These are phyloP conservation scores for Encarsia formosa DNA, from an alignment of 2,888 invertebrate genomes.

Conservation along the genomic window DNA sequence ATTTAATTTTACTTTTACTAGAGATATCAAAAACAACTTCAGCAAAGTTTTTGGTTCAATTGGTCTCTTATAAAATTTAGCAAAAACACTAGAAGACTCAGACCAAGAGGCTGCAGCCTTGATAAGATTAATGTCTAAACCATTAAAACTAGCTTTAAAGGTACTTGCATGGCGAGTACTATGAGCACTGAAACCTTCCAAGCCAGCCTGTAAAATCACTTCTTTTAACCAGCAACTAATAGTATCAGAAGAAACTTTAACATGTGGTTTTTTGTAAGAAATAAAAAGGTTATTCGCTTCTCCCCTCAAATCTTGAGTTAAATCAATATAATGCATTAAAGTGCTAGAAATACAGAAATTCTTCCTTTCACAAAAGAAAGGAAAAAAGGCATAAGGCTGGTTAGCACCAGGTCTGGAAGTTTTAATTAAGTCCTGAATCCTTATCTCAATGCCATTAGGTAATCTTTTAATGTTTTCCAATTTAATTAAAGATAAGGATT, in stretches of 20 bases:
- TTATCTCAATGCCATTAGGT: neutral
- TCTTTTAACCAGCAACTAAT: conserved; percentile 10
- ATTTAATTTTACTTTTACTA: too few relatives aligned
- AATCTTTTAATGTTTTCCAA: neutral
- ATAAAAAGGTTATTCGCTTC: neutral
- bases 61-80: conserved; percentile 6
- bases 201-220: neutral
- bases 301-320: neutral
- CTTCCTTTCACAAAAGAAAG: neutral
- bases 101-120: conserved; percentile 15
- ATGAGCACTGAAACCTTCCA: conserved; percentile 3
- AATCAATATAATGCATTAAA: neutral
- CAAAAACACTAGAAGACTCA: neutral
- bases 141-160: conserved; percentile 4
- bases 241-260: conserved; percentile 5
- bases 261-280: conserved; percentile 2
- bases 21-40: neutral
- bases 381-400: neutral
- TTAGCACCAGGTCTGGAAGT: neutral
- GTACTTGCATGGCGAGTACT: conserved; percentile 15
- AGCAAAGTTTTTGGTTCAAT: neutral
- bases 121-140: conserved; percentile 7
- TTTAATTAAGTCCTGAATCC: neutral
- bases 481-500: conserved; percentile 1
- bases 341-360: neutral